Evolutionary conservation across 92 coral and sea anemone species (phyloP).

Genomic region (Bergia puertoricense): DNA sequence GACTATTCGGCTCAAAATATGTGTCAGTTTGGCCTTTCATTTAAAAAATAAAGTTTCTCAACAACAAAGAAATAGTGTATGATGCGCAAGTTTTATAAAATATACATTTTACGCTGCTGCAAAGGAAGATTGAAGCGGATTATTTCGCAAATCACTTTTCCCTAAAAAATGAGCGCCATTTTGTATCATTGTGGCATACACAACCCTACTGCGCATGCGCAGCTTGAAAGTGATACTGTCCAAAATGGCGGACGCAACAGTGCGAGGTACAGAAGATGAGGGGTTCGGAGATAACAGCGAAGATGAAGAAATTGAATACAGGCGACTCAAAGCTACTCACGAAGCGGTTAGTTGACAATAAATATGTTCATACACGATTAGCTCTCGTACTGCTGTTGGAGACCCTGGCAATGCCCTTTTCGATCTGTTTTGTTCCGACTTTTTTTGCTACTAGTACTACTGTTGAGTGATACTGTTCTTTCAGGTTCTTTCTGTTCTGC

Average conservation of each 20-base stretch:
- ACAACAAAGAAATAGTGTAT: slow-evolving; percentile 60
- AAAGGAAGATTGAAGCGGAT: slow-evolving; percentile 94
- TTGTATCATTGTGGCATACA: slow-evolving; percentile 70
- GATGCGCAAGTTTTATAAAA: slow-evolving; percentile 67
- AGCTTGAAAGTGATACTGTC: slow-evolving; percentile 13
- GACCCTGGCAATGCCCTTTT: too few species aligned
- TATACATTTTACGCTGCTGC: slow-evolving; percentile 56
- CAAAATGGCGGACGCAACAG: slow-evolving; percentile 77
- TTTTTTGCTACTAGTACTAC: too few species aligned
- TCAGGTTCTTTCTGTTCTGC: background rate
- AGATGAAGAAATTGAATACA: slow-evolving; percentile 67
- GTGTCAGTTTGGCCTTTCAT: slow-evolving; percentile 69
- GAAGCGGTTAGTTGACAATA: slow-evolving; percentile 49
- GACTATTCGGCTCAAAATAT: slow-evolving; percentile 67
- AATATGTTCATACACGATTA: background rate
- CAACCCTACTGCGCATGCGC: slow-evolving; percentile 73
- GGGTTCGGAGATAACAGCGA: slow-evolving; percentile 36
- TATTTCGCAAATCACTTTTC: slow-evolving; percentile 55
- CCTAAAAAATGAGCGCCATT: slow-evolving; percentile 87
- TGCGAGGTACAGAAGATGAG: slow-evolving; percentile 44
- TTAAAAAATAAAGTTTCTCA: slow-evolving; percentile 64
- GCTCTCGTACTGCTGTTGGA: too few species aligned
- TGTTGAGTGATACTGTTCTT: too few species aligned
- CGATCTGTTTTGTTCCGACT: too few species aligned
- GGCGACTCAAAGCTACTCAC: slow-evolving; percentile 62